Base-by-base conservation (phyloP, 2,888 invertebrate species). In the Cataglyphis albicans region DNA sequence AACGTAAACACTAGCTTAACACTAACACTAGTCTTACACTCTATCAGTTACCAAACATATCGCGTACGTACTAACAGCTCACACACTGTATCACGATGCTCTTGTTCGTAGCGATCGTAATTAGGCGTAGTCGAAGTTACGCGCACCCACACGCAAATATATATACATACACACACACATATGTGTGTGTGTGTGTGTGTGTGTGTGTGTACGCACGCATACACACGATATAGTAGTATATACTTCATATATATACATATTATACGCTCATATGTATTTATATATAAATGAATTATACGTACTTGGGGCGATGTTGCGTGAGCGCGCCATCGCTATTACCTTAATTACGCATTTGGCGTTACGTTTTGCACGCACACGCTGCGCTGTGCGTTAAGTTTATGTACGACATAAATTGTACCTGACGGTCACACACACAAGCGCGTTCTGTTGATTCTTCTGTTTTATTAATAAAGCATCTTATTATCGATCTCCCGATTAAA, bases 11-110 rank as follows among this genome's bases (percentile, higher is more conserved):
- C 35, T 35, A 35, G 83, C 80, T 84, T 75, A n/a, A 65, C 74
- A 84, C 87, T 91, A 92, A 92, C 91, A 86, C 91, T 92, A 92
- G 92, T 92, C 91, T 91, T 91, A 91, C 85, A 82, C 82, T 35
- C 81, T 89, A 89, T 83, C 90, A 90, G 90, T 91, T 91, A 91
- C 91, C 91, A 91, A 90, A 90, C 91, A 90, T 89, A 88, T 91
- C 89, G 88, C 85, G 70, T 87, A 86, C 74, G 82, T 83, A 87
- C 86, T 89, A 88, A 87, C 89, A 85, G 38, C 32, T 41, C 78
- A 59, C 84, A 84, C 81, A 84, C 64, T 67, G 55, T 67, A 81
- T 65, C 82, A 86, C 35, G 73, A 78, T 52, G 12, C 72, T 7
- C 52, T 83, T 78, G 38, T 63, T 57, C 82, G 61, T 87, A 84